Base-by-base conservation (phyloP, 2,888 invertebrate species). In the Galerucella calmariensis region DNA sequence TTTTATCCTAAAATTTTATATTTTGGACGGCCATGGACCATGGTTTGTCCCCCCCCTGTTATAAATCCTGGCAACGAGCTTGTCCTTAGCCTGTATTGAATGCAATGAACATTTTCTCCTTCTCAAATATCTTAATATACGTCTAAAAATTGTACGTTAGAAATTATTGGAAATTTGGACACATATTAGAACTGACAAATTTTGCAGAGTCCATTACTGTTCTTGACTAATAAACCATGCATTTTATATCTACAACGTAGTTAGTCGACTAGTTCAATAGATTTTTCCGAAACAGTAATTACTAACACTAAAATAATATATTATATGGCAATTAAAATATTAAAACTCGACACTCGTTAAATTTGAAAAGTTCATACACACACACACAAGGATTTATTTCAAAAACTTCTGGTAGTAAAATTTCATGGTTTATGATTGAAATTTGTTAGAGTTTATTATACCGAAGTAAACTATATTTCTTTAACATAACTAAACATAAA, bases 331-430 rank as follows among this genome's bases (percentile, higher is more conserved):
- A 51, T 51, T 51, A 51, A 51, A 51, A 51, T 63, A 16, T 63
- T 63, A 46, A 63, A 63, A 63, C 63, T 63, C n/a, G 46, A 35
- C n/a, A 66, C 16, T 66, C 63, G 20, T 66, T 46, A 66, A 66
- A 63, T 63, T 11, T 48, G 27, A 46, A 16, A 46, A 44, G 46
- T 11, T 44, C 8, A 53, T 66, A 20, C 12, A 2, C 24, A 48
- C 2, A 53, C 48, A 20, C 20, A 2, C 46, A 48, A 46, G 20
- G 46, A 66, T 48, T 66, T 63, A 35, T 63, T 66, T 48, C 27
- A 11, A 66, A 48, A 48, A 66, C 44, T 46, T 63, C 63, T 66
- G 48, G 66, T 48, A 66, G 48, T 66, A 46, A 66, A 65, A 48
- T 66, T 66, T 66, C 48, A 63, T 66, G 20, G 46, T 66, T 20